Conservation (phyloP, 2,113 vertebrate species). For the Paradoxurus hermaphroditus region DNA sequence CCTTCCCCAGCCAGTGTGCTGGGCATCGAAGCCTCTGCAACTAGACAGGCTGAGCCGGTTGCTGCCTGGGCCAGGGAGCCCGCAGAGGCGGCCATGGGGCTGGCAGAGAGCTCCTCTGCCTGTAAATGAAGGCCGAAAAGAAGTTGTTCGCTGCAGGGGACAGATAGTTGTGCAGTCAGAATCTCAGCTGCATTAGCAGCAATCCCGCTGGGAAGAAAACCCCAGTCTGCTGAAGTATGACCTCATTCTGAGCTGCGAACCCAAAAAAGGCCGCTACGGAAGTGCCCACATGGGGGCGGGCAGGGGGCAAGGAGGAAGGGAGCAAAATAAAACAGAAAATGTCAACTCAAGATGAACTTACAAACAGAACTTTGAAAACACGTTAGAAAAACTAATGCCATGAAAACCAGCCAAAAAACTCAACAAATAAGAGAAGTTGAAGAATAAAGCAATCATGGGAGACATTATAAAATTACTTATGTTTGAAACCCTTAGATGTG, state of each 20-base stretch:
- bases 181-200: fast-evolving
- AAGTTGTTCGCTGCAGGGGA: not conserved
- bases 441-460: not conserved
- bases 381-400: not conserved
- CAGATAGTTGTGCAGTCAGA: not conserved
- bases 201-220: fast-evolving
- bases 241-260: not conserved
- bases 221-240: not conserved
- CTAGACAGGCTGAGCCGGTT: fast-evolving
- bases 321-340: not conserved
- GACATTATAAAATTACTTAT: no score
- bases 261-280: not conserved
- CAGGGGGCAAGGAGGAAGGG: no score
- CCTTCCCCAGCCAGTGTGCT: not conserved
- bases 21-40: not conserved
- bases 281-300: not conserved
- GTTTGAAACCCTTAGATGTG: not conserved
- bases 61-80: not conserved
- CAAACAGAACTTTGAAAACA: not conserved
- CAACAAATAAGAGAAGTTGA: not conserved
- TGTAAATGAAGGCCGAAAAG: not conserved
- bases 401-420: not conserved
- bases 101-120: not conserved
- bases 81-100: not conserved
- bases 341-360: not conserved